Evolutionary conservation across 1,140 invertebrate genomes (phyloP).

Genomic region (Melitaea cinxia): DNA sequence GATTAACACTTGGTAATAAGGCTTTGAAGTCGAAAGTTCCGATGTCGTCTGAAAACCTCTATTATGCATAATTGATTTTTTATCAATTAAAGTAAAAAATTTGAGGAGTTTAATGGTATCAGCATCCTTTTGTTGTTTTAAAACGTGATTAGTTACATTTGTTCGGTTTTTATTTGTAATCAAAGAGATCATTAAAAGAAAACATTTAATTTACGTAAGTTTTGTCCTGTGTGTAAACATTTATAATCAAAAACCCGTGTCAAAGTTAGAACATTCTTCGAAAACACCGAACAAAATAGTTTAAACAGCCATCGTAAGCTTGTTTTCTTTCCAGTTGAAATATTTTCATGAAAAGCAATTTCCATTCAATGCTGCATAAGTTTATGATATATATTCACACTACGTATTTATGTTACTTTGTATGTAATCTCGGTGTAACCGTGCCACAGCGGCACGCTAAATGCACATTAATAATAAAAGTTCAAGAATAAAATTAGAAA

Average conservation of each 20-base stretch:
- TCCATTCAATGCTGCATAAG: slow-evolving; percentile 32
- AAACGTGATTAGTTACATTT: too few relatives aligned
- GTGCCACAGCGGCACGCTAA: slow-evolving; percentile 61
- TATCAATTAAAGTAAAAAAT: too few relatives aligned
- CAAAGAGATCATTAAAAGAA: too few relatives aligned
- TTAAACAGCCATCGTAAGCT: not conserved
- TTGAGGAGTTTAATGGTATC: too few relatives aligned
- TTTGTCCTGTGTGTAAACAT: not conserved
- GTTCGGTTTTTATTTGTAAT: too few relatives aligned
- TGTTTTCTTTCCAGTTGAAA: slow-evolving; percentile 22
- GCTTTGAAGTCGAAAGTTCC: slow-evolving; percentile 13
- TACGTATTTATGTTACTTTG: slow-evolving; percentile 58
- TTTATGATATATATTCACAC: slow-evolving; percentile 32
- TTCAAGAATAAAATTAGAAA: slow-evolving; percentile 52
- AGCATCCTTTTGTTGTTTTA: too few relatives aligned
- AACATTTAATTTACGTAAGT: too few relatives aligned
- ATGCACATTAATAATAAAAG: slow-evolving; percentile 73
- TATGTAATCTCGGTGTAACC: slow-evolving; percentile 64
- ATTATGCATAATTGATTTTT: not conserved
- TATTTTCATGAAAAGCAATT: slow-evolving; percentile 33
- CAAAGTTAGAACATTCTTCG: not conserved
- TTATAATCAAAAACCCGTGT: not conserved
- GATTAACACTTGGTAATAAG: slow-evolving; percentile 38
- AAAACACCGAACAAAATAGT: slow-evolving; percentile 5
- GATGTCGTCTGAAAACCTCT: not conserved